Evolutionary conservation across 1,140 invertebrate genomes (phyloP).

Genomic region (Rhynchophorus ferrugineus): DNA sequence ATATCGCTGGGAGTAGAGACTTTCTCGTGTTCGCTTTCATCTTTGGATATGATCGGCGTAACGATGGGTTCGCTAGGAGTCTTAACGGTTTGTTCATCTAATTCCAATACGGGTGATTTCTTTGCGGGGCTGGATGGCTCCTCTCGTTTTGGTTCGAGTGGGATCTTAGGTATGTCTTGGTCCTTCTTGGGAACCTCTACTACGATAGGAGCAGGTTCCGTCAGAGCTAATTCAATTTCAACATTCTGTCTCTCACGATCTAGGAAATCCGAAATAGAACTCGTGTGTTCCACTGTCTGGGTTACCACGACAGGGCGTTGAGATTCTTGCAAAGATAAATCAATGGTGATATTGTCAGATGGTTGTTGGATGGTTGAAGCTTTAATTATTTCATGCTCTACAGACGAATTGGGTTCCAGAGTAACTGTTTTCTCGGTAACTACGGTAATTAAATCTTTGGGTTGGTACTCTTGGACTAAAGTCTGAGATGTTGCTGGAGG

Average conservation of each 20-base stretch:
- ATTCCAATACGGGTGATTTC: constrained; percentile 3
- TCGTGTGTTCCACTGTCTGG: not conserved
- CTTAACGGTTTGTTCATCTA: constrained; percentile 4
- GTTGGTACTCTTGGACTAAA: constrained; percentile 3
- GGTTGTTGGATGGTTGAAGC: constrained; percentile 11
- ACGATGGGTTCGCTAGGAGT: constrained; percentile 7
- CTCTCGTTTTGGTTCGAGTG: constrained; percentile 16
- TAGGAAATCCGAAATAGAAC: constrained; percentile 17
- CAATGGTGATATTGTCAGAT: constrained; percentile 22
- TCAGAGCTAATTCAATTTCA: constrained; percentile 1
- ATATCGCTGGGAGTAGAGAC: constrained; percentile 40
- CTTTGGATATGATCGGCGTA: constrained; percentile 35
- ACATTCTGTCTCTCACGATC: constrained; percentile 16
- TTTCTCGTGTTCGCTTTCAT: constrained; percentile 34
- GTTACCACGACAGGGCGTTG: constrained; percentile 6
- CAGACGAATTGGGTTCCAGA: not conserved
- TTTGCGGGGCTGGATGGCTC: constrained; percentile 11
- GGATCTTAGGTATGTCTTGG: constrained; percentile 12
- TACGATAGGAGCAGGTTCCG: not conserved
- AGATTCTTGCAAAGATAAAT: constrained; percentile 24
- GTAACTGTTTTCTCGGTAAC: constrained; percentile 2
- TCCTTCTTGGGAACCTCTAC: not conserved
- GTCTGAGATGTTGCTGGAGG: no score
- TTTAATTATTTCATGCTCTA: constrained; percentile 1
- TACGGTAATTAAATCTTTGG: constrained; percentile 8